A percentile compares a stretch with the other conserved stretches of the same genome.
phyloP scores from a whole-genome alignment of 2,113 vertebrate genomes.

The Collichthys lucidus region DNA sequence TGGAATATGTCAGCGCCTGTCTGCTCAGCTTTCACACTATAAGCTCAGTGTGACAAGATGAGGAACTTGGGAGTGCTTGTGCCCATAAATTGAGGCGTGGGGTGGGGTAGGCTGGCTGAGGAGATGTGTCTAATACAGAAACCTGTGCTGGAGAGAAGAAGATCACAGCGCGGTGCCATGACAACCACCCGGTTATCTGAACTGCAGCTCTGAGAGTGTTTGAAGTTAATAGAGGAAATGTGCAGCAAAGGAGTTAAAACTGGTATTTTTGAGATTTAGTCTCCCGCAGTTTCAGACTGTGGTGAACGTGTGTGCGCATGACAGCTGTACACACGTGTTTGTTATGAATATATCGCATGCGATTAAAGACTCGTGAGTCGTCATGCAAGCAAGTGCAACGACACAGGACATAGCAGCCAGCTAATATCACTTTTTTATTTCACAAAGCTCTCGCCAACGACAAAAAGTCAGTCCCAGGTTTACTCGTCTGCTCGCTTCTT shows the following conservation, averaged over 20 bases:
- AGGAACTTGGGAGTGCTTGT: conserved; percentile 36
- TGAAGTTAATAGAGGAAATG: neutral
- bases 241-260: neutral
- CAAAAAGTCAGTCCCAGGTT: too few relatives aligned
- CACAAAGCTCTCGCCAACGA: too few relatives aligned
- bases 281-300: too few relatives aligned
- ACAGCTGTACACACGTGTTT: too few relatives aligned
- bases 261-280: too few relatives aligned
- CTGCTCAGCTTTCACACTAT: conserved; percentile 36
- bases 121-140: conserved; percentile 27
- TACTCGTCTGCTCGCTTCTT: too few relatives aligned
- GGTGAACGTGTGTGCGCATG: too few relatives aligned
- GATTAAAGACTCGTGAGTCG: too few relatives aligned
- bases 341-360: too few relatives aligned
- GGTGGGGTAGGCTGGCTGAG: neutral
- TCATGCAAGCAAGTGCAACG: too few relatives aligned
- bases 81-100: conserved; percentile 25
- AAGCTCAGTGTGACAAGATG: conserved; percentile 42
- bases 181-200: conserved; percentile 44
- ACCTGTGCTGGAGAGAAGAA: conserved; percentile 7
- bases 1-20: conserved; percentile 1
- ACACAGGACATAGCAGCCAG: too few relatives aligned
- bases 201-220: neutral
- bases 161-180: conserved; percentile 12
- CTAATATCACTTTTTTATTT: too few relatives aligned